phyloP scores from a whole-genome alignment of 2,113 vertebrate species.

The Chaenogobius annularis region DNA sequence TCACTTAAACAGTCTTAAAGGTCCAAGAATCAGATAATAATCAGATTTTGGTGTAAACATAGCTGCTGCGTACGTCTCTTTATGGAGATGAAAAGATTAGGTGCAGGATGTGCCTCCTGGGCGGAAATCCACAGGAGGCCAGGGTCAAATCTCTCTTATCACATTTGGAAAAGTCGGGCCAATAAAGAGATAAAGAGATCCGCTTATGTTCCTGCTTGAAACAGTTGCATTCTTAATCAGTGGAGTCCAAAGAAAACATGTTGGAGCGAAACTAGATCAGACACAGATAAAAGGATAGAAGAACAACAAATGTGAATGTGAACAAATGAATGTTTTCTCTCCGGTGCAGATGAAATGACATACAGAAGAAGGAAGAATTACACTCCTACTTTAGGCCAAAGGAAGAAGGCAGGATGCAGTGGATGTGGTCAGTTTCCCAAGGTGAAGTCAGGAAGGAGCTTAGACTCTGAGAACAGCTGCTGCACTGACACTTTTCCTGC shows the following conservation, averaged over 20 bases:
- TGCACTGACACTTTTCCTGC: constrained; percentile 18
- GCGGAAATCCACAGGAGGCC: constrained; percentile 30
- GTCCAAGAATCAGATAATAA: no score
- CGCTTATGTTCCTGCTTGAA: constrained; percentile 37
- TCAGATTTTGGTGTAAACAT: no score
- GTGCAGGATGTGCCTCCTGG: constrained; percentile 33
- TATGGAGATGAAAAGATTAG: constrained; percentile 52
- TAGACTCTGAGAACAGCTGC: constrained; percentile 30
- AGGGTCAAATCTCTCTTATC: constrained; percentile 42
- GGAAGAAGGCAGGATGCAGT: constrained; percentile 25
- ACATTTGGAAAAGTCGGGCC: constrained; percentile 30
- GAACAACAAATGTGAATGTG: no score
- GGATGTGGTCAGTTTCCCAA: constrained; percentile 32
- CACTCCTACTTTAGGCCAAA: neutral
- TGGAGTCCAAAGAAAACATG: neutral
- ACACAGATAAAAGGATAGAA: neutral
- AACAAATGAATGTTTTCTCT: no score
- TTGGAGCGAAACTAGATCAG: no score
- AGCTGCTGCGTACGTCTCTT: neutral
- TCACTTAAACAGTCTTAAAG: no score
- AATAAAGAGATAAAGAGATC: constrained; percentile 43
- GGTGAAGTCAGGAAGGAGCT: constrained; percentile 38
- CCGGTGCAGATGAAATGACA: neutral
- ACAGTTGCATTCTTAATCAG: neutral
- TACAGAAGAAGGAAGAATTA: neutral